Base-by-base conservation (phyloP, 2,888 invertebrate species). In the Pterostichus madidus region DNA sequence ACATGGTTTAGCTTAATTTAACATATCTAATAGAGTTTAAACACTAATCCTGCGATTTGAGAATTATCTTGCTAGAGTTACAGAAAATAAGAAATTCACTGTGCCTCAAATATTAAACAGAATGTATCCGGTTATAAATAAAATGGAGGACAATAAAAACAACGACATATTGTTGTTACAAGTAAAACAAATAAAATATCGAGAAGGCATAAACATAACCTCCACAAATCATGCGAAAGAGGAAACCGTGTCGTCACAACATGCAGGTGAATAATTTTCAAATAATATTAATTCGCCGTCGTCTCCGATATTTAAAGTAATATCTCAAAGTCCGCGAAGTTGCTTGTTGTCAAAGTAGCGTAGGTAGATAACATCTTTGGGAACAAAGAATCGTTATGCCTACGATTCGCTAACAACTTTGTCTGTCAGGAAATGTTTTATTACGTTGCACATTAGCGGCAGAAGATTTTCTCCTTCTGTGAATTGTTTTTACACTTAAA, bases 401-500 rank as follows among this genome's bases (percentile, higher is more conserved):
- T 64, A 64, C 64, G 44, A 71, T 71, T 71, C 68, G 68, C 68
- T 76, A 76, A 76, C 77, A 77, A 77, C 59, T 77, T 44, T 6
- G 77, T 44, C 59, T 77, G 77, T 77, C 77, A 35, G 59, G 77
- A 77, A 56, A 59, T 77, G 77, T 77, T 77, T 77, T 77, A 77
- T 77, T 53, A 35, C 53, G 5, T 17, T 15, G 59, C 44, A 59
- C 59, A 77, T 77, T 77, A 77, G 77, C 77, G 44, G 44, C 46
- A 46, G 49, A 35, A 77, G 59, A 77, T 77, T 76, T 64, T 71
- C 68, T 71, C 44, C 68, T 76, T 77, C 77, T 77, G 77, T 59
- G 77, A 77, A 77, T 59, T 77, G 77, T 77, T 77, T 77, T 77
- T 59, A 77, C 77, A 59, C 77, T 59, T 76, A 53, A 76, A 77